Evolutionary conservation across 2,888 invertebrate species (phyloP).

Genomic region (Punctoribates punctum): DNA sequence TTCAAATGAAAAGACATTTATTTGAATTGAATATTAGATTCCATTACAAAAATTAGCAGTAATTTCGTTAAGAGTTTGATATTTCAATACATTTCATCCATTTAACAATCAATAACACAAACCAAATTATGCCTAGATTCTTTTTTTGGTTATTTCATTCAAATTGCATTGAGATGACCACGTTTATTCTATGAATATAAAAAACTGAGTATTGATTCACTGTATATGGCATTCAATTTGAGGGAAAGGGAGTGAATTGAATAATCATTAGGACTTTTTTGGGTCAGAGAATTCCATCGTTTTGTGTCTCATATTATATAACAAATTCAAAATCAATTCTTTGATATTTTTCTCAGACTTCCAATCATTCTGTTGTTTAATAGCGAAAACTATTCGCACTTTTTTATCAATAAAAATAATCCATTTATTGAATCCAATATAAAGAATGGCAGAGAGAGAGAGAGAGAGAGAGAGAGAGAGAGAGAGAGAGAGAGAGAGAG

Average conservation of each 20-base stretch:
- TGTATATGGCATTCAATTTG: no score
- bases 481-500: not conserved
- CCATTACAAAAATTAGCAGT: not conserved
- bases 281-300: no score
- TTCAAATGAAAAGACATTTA: not conserved
- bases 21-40: not conserved
- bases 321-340: conserved; percentile 10
- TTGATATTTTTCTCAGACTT: not conserved
- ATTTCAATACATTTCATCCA: no score
- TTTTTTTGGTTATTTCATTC: not conserved
- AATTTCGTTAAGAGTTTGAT: not conserved
- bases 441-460: not conserved
- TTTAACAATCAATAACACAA: no score
- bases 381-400: no score
- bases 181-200: no score
- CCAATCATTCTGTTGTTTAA: no score
- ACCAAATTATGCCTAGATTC: not conserved
- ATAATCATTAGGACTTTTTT: no score
- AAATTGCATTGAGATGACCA: not conserved
- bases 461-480: not conserved
- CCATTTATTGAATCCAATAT: conserved; percentile 8
- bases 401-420: not conserved
- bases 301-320: not conserved
- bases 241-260: no score
- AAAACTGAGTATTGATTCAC: no score